Evolutionary conservation across 2,888 invertebrate species (phyloP), one percentile per base, ranked within the genome.

Genomic region (Harmothoe impar): DNA sequence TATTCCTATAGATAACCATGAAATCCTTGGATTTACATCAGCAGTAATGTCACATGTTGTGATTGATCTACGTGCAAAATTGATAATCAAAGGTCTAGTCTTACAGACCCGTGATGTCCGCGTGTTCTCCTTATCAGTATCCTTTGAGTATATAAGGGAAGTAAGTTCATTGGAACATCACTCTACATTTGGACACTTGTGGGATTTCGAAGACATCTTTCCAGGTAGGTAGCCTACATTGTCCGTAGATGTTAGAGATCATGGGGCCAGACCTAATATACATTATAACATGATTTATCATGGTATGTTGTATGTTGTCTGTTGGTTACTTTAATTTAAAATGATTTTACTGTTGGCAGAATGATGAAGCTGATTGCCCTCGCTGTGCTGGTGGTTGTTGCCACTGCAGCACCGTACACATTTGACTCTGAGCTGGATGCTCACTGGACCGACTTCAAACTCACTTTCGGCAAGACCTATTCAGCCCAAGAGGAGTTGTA

Each of bases 371-470:
- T 85, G 7, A n/a, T 85, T 25, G 51, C 29, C 29, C 23, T 51
- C 10, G 85, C 25, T 25, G 89, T 33, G 20, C 72, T 89, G 17
- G 89, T 89, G 89, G 89, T 62, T 17, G 89, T 81, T 51, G 89
- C 89, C 78, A 78, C 89, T 23, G 89, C 89, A 15, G 78, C 77
- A 12, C 77, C 78, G 10, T 68, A 68, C 25, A 89, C 68, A 12
- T 89, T 89, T 33, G 23, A 89, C 72, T n/a, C 31, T 31, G 31
- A 68, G 3, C n/a, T 89, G 31, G 54, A 56, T 31, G 31, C 23
- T 23, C 78, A 78, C 51, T 89, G 89, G 89, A 23, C 52, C 12
- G 51, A 89, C 78, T 89, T 78, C 89, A 89, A 89, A 81, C 29
- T 0, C 1, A 23, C 10, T 7, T 89, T 52, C 89, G 7, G 52